Evolutionary conservation across 1,140 invertebrate genomes (phyloP), one percentile per base, ranked within the genome.

Genomic region (Paraescarpia echinospica): DNA sequence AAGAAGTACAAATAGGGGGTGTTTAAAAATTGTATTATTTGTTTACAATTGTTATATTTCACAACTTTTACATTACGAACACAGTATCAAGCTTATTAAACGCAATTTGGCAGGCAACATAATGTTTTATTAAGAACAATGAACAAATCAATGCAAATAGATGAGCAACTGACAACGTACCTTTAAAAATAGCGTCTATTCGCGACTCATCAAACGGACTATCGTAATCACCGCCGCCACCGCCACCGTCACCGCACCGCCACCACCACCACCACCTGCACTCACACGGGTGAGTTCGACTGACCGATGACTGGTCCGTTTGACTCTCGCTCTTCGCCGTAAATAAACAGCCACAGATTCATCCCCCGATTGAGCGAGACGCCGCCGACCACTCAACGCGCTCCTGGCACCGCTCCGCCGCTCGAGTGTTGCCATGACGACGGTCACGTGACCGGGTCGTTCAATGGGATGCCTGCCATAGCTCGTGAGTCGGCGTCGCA

Each of bases 391-490:
- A 77, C 59, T 77, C 59, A 77, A 77, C 59, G 59, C 59, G 59
- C 59, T 27, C 12, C 59, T 27, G 27, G 59, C 59, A 77, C 59
- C 59, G 59, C 59, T 77, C 59, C 59, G 59, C 59, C 59, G 59
- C 59, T 77, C 59, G 27, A n/a, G 59, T 18, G 59, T 77, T 77
- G 59, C 59, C 59, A 77, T 77, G 59, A 18, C 59, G 59, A 77
- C 59, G 59, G 59, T 27, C 59, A 77, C 59, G 59, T 77, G 59
- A 77, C 59, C 59, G 59, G 59, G 59, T 77, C 59, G 59, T 77
- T 77, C 59, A 77, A 77, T 77, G 59, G 59, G 59, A 77, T 77
- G 59, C 59, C 59, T 77, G 59, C 59, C 59, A 77, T 77, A 77
- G 59, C 27, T 77, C 18, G 59, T 77, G 59, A 27, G 59, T 77